These are phyloP conservation scores for Poeciliopsis presidionis DNA, from an alignment of 2,797 vertebrate genomes.

Conservation along the genomic window DNA sequence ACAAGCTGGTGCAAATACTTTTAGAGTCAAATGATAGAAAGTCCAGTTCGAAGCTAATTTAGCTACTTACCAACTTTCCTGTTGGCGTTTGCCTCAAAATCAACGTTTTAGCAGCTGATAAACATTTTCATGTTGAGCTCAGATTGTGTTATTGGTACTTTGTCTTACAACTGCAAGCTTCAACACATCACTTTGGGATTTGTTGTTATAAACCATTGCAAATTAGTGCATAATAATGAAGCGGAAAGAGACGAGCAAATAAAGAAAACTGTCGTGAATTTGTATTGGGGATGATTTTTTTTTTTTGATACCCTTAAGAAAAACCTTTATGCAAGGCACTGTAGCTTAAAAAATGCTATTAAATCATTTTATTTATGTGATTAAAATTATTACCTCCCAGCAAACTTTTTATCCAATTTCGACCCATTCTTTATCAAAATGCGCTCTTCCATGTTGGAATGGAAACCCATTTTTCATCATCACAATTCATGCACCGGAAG, in stretches of 20 bases:
- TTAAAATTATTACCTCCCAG: background rate
- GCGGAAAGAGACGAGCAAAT: background rate
- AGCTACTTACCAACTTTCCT: background rate
- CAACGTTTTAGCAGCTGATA: background rate
- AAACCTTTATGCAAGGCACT: background rate
- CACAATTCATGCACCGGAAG: constrained; percentile 22
- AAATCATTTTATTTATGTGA: background rate
- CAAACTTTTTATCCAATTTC: background rate
- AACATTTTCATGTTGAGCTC: background rate
- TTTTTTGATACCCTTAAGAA: background rate
- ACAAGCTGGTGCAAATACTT: constrained; percentile 9
- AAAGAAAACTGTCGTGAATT: background rate
- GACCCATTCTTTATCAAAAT: background rate
- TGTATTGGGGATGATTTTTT: background rate
- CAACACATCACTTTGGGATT: background rate
- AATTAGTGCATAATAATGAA: background rate
- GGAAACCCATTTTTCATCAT: constrained; percentile 11
- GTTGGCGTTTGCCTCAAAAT: background rate
- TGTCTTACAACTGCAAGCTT: background rate
- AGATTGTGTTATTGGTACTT: background rate
- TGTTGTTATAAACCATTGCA: background rate
- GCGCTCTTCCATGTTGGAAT: background rate
- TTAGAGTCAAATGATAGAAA: constrained; percentile 10
- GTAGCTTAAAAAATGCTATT: background rate
- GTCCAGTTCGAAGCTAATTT: background rate